These are phyloP conservation scores for Subacronicta megacephala DNA, from an alignment of 2,888 invertebrate genomes.

Conservation along the genomic window DNA sequence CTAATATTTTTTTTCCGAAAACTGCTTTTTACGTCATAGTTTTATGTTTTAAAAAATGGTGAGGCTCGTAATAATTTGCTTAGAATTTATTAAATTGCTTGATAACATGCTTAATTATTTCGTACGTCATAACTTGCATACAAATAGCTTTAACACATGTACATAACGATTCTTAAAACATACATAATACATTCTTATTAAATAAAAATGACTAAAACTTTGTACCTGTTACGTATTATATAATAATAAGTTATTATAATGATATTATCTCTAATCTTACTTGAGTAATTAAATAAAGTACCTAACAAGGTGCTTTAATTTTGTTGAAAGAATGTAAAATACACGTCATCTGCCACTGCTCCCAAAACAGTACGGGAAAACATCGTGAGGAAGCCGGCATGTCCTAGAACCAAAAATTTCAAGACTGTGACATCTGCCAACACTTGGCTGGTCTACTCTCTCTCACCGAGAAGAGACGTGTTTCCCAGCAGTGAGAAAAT, in stretches of 20 bases:
- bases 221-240: not conserved
- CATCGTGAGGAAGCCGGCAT: too few relatives aligned
- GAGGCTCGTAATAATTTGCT: not conserved
- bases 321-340: not conserved
- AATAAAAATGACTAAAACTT: not conserved
- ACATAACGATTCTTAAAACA: slow-evolving; percentile 1
- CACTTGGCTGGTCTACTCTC: too few relatives aligned
- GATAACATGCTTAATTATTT: not conserved
- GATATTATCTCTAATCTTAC: too few relatives aligned
- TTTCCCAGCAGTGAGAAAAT: too few relatives aligned
- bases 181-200: not conserved
- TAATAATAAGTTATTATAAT: not conserved
- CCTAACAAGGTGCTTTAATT: too few relatives aligned
- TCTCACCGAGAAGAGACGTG: too few relatives aligned
- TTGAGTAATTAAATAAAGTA: too few relatives aligned
- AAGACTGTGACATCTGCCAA: too few relatives aligned
- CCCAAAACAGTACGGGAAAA: too few relatives aligned
- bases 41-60: not conserved
- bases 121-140: not conserved
- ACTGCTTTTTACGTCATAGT: not conserved
- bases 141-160: not conserved
- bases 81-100: not conserved
- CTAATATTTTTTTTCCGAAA: too few relatives aligned
- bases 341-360: too few relatives aligned
- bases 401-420: too few relatives aligned